Evolutionary conservation across 2,888 invertebrate species (phyloP).

Genomic region (Microctonus aethiopoides): DNA sequence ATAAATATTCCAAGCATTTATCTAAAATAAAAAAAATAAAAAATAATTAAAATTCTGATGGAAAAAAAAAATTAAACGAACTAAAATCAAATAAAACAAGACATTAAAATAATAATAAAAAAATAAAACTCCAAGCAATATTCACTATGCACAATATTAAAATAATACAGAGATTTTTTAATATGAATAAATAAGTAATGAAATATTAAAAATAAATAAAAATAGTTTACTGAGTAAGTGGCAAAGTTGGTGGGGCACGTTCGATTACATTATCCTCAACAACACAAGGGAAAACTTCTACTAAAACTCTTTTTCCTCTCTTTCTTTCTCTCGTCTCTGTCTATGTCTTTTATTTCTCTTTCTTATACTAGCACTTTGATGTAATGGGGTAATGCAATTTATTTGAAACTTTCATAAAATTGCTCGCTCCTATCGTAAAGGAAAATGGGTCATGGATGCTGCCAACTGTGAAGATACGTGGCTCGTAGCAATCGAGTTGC

Average conservation of each 20-base stretch:
- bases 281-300: conserved; percentile 35
- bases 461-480: conserved; percentile 49
- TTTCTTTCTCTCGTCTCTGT: not conserved
- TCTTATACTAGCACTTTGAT: conserved; percentile 29
- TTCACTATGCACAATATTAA: not conserved
- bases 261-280: conserved; percentile 33
- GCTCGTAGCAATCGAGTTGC: conserved; percentile 36
- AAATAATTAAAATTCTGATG: not conserved
- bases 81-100: not conserved
- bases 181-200: no score
- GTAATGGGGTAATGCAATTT: conserved; percentile 49
- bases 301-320: conserved; percentile 15
- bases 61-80: no score
- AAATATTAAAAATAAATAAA: conserved; percentile 14
- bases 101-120: not conserved
- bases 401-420: conserved; percentile 52
- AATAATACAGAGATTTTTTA: not conserved
- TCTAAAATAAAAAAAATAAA: not conserved
- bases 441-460: conserved; percentile 50
- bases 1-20: conserved; percentile 15
- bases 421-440: conserved; percentile 44
- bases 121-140: no score
- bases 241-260: conserved; percentile 7
- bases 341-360: not conserved
- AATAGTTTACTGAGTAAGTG: conserved; percentile 3